These are phyloP conservation scores for Patella ulyssiponensis DNA, from an alignment of 2,888 invertebrate species.

Conservation along the genomic window DNA sequence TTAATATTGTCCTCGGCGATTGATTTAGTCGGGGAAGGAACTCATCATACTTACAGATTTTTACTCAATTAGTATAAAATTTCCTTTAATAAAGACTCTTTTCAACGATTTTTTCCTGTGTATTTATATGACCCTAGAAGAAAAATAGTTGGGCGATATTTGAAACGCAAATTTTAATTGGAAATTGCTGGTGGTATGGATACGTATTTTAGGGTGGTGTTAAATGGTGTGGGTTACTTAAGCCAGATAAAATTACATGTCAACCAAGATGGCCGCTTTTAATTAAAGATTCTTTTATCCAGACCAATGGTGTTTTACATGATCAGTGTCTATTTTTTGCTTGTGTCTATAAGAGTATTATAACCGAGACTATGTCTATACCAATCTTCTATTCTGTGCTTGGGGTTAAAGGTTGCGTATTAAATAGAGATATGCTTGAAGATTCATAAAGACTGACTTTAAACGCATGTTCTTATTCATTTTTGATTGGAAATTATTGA, in stretches of 20 bases:
- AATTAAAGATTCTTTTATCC: constrained; percentile 9
- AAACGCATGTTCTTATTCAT: constrained; percentile 8
- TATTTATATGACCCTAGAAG: too few relatives aligned
- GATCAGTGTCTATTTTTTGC: too few relatives aligned
- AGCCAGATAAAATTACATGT: constrained; percentile 3
- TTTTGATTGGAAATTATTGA: constrained; percentile 7
- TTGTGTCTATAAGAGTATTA: not conserved
- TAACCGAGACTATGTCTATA: not conserved
- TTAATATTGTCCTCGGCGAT: constrained; percentile 3
- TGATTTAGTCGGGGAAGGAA: not conserved
- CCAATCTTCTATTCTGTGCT: constrained; percentile 1
- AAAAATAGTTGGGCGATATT: too few relatives aligned
- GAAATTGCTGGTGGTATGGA: not conserved
- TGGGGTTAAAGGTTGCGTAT: not conserved
- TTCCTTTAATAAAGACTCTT: not conserved
- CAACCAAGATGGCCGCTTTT: constrained; percentile 7
- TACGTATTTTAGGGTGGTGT: not conserved
- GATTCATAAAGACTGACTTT: not conserved
- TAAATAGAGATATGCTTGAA: not conserved
- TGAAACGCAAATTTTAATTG: not conserved
- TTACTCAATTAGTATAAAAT: not conserved
- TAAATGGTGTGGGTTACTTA: not conserved
- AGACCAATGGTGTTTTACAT: not conserved
- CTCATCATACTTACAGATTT: constrained; percentile 9
- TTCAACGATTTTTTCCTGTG: too few relatives aligned